phyloP scores from a whole-genome alignment of 2,797 vertebrate species.

The Phoeniculus purpureus region DNA sequence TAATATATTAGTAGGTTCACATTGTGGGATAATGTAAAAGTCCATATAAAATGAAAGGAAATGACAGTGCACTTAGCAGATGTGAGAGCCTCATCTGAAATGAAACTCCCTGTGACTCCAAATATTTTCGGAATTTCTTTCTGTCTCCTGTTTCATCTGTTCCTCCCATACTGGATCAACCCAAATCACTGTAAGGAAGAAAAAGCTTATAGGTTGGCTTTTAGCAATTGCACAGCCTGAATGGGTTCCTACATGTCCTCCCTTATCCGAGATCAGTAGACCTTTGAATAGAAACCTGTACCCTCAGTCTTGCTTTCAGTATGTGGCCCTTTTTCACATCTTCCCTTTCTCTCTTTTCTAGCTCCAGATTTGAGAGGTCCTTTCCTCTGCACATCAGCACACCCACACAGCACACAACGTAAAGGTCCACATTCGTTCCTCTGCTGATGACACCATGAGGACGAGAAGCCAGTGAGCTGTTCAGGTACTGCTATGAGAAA shows the following conservation, averaged over 20 bases:
- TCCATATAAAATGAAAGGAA: background rate
- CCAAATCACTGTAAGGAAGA: background rate
- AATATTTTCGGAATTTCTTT: background rate
- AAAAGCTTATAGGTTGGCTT: background rate
- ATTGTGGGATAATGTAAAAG: background rate
- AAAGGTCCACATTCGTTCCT: background rate
- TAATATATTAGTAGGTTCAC: constrained; percentile 47
- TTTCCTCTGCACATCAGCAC: background rate
- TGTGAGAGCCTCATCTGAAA: background rate
- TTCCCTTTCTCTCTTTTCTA: background rate
- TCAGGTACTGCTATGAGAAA: background rate
- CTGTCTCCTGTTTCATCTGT: background rate
- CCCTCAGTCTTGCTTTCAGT: background rate
- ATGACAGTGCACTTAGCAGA: background rate
- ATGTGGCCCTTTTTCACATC: background rate
- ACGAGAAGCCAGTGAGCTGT: background rate
- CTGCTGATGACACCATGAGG: background rate
- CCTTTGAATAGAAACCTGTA: background rate
- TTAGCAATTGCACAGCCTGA: background rate
- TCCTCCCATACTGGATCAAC: background rate
- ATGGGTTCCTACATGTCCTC: background rate
- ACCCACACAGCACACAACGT: background rate
- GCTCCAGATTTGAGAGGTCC: background rate
- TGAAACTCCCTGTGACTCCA: background rate
- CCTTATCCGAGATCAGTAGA: background rate